Percentiles rank a stretch among this genome's conserved stretches.
phyloP scores from a whole-genome alignment of 1,140 invertebrate genomes.

The Agrypnia vestita region DNA sequence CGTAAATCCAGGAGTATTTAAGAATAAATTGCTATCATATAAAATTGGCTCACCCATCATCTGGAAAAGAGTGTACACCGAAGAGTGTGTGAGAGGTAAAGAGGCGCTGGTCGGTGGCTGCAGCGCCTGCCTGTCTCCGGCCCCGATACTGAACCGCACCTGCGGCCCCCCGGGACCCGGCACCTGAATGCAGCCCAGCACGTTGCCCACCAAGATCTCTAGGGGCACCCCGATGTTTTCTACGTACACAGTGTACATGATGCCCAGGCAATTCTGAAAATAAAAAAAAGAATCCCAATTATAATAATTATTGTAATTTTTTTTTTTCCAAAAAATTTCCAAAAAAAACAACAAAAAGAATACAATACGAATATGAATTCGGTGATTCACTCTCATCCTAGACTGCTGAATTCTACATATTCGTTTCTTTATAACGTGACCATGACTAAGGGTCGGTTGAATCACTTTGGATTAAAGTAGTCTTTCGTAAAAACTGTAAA shows the following conservation, averaged over 20 bases:
- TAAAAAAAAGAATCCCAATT: too few relatives aligned
- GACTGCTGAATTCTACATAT: too few relatives aligned
- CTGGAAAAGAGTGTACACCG: constrained; percentile 92
- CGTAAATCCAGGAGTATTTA: too few relatives aligned
- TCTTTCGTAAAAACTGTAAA: too few relatives aligned
- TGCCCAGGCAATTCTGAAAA: constrained; percentile 93
- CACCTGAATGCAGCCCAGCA: constrained; percentile 95
- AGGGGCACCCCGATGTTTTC: constrained; percentile 91
- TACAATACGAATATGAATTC: too few relatives aligned
- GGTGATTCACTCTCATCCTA: too few relatives aligned
- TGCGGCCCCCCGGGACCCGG: constrained; percentile 94
- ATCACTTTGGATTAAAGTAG: too few relatives aligned
- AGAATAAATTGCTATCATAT: neutral
- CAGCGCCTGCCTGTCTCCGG: constrained; percentile 93
- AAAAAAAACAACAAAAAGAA: too few relatives aligned
- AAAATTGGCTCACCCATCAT: constrained; percentile 82
- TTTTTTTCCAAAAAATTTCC: too few relatives aligned
- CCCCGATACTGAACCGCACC: constrained; percentile 96
- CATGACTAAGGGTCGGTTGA: too few relatives aligned
- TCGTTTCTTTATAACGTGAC: too few relatives aligned
- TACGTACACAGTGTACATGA: constrained; percentile 96
- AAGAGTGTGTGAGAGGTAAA: constrained; percentile 88
- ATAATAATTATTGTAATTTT: too few relatives aligned
- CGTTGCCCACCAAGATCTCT: constrained; percentile 95
- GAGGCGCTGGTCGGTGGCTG: constrained; percentile 92